Base-by-base conservation (phyloP, 2,113 vertebrate genomes). In the Pelobates fuscus region DNA sequence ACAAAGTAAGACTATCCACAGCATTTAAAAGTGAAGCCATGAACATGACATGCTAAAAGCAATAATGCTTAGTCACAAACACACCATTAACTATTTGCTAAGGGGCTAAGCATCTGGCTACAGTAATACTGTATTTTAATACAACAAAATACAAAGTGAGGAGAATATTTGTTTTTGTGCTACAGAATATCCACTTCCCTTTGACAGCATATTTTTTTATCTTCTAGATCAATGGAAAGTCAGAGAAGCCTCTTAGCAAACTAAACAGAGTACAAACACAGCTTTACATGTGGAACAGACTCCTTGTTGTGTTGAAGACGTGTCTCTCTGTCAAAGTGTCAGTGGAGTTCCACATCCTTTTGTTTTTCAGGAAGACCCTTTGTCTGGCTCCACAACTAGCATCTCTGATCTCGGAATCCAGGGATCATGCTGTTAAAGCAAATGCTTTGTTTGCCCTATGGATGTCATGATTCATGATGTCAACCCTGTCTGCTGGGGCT, bases 401-500 rank as follows among this genome's bases (percentile, higher is more conserved):
- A 64, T 79, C 82, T 60, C 79, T 84, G 78, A 84, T 83, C 82
- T 60, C 67, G 64, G 82, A 80, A 84, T 85, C 82, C 75, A 79
- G 5, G 77, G 85, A 81, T 83, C 79, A 73, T 68, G 79, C 63
- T 76, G 77, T 49, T 71, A 81, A 83, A 85, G 82, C 37, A 43
- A 74, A 82, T 78, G 78, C 79, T 81, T 88, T 86, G 82, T 82
- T 82, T 83, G 83, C 84, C 66, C 65, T 81, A 30, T 86, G 84
- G 80, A 84, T 85, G 82, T 65, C 0, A 2, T 70, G 77, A 84
- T 83, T 82, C 79, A 3, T 81, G 80, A 84, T 86, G 84, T 81
- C 83, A 84, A 79, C 81, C 84, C 83, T 84, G 82, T 81, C 83
- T 84, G 65, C 83, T 84, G 72, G 77, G 84, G 80, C 82, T 84